Evolutionary conservation across 2,113 vertebrate species (phyloP), one percentile per base, ranked within the genome.

Genomic region (cat (Felis catus)): DNA sequence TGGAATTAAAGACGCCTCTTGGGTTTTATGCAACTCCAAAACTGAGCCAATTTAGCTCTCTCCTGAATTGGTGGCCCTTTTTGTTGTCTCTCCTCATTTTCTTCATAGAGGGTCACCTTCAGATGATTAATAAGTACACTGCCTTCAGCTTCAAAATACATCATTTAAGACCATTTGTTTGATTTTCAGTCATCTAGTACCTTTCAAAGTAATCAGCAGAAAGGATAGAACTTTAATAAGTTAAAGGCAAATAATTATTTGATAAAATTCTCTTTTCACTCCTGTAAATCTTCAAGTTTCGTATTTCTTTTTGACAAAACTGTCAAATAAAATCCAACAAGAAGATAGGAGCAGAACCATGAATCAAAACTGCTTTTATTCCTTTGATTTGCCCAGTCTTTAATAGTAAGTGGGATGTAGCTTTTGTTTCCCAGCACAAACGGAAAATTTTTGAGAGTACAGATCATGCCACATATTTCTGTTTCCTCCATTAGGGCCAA

Each of bases 1-100:
- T 96, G 96, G 92, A 97, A 95, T 97, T 94, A 98, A 70, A 91
- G 82, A 63, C 14, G 53, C 81, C 96, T 91, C 94, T 95, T 82
- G 95, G 97, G 97, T 97, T 92, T 97, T 95, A 94, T 78, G 97
- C 95, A 97, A 86, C 85, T 85, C 33, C 66, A 96, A 89, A 93
- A 81, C 93, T 94, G 91, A 98, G 78, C 93, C 93, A 97, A 93
- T 82, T 93, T 89, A 95, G 63, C 78, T 97, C 89, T 96, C 74
- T 73, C 31, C 85, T 96, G 92, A 96, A 97, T 61, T 92, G 89
- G 83, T 96, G 80, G 86, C 87, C 89, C 53, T 92, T 97, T 97
- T 85, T 83, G 66, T 93, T 93, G 71, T 94, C 96, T 93, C 63
- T 84, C 86, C 33, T 66, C n/a, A 48, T 96, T 98, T 96, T 93